phyloP scores from a whole-genome alignment of 2,888 invertebrate species.

The Caenorhabditis drosophilae region DNA sequence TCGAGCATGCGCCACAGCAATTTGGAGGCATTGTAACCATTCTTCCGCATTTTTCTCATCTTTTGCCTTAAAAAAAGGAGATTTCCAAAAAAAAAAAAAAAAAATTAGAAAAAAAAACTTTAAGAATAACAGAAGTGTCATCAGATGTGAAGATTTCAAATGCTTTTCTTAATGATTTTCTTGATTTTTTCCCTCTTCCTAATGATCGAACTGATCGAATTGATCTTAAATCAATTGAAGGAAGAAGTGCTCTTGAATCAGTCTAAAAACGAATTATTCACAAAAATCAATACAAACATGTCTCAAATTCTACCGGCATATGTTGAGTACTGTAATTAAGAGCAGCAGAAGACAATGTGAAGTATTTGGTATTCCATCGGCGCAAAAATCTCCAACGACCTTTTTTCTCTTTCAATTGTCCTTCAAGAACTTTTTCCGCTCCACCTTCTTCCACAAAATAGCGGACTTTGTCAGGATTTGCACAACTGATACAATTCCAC shows the following conservation, averaged over 20 bases:
- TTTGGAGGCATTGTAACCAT: constrained; percentile 92
- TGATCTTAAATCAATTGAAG: constrained; percentile 83
- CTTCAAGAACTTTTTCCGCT: constrained; percentile 70
- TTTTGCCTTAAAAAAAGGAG: constrained; percentile 75
- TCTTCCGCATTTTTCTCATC: constrained; percentile 92
- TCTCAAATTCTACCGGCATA: constrained; percentile 15
- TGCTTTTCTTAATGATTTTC: constrained; percentile 85
- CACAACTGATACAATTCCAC: constrained; percentile 93
- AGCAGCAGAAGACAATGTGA: constrained; percentile 89
- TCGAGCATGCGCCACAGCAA: constrained; percentile 87
- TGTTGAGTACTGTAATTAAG: constrained; percentile 76
- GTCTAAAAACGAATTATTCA: constrained; percentile 26
- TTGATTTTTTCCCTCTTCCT: constrained; percentile 78
- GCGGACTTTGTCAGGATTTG: constrained; percentile 67
- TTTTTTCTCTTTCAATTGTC: constrained; percentile 88
- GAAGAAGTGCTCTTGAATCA: constrained; percentile 28
- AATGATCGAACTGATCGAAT: constrained; percentile 93
- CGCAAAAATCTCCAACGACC: constrained; percentile 88
- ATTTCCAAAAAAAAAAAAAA: neutral
- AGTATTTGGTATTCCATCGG: constrained; percentile 90
- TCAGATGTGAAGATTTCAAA: constrained; percentile 89
- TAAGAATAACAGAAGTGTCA: constrained; percentile 87
- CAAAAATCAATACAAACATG: neutral
- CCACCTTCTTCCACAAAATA: constrained; percentile 45
- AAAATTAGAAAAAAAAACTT: constrained; percentile 71